Evolutionary conservation across 2,113 vertebrate species (phyloP).

Genomic region (Nothoprocta perdicaria): DNA sequence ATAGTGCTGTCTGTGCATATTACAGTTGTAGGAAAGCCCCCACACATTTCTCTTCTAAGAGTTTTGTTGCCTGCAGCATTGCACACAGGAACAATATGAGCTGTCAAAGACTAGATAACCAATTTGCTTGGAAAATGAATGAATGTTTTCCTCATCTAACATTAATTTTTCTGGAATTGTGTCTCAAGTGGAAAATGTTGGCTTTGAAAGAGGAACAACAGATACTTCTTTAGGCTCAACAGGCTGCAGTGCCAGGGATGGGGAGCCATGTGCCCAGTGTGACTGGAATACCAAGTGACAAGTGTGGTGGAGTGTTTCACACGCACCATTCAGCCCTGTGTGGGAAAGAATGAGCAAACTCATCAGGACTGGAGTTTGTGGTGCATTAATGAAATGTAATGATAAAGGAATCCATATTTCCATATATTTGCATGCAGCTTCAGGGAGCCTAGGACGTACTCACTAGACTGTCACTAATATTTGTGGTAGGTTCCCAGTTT

Average conservation of each 20-base stretch:
- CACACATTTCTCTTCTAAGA: not conserved
- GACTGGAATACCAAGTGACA: constrained; percentile 71
- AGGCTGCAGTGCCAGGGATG: constrained; percentile 67
- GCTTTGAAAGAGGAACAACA: constrained; percentile 54
- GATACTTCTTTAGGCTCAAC: constrained; percentile 57
- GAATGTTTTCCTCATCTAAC: constrained; percentile 58
- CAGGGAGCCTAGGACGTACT: not conserved
- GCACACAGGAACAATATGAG: constrained; percentile 16
- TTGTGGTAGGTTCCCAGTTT: constrained; percentile 39
- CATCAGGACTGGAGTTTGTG: constrained; percentile 26
- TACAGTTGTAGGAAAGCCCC: constrained; percentile 13
- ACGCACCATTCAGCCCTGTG: not conserved
- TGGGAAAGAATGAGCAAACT: constrained; percentile 29
- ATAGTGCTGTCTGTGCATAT: constrained; percentile 24
- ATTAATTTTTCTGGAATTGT: constrained; percentile 72
- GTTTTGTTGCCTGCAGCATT: constrained; percentile 29
- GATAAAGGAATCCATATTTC: constrained; percentile 12
- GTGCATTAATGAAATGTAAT: constrained; percentile 26
- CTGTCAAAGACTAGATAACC: constrained; percentile 66
- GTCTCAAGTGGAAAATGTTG: constrained; percentile 71
- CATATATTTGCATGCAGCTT: constrained; percentile 28
- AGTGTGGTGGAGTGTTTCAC: not conserved
- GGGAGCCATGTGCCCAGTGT: constrained; percentile 43
- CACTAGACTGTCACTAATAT: constrained; percentile 60
- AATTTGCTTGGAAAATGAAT: constrained; percentile 72